Conservation (phyloP, 2,888 invertebrate genomes). For the Hirtodrosophila alboralis region DNA sequence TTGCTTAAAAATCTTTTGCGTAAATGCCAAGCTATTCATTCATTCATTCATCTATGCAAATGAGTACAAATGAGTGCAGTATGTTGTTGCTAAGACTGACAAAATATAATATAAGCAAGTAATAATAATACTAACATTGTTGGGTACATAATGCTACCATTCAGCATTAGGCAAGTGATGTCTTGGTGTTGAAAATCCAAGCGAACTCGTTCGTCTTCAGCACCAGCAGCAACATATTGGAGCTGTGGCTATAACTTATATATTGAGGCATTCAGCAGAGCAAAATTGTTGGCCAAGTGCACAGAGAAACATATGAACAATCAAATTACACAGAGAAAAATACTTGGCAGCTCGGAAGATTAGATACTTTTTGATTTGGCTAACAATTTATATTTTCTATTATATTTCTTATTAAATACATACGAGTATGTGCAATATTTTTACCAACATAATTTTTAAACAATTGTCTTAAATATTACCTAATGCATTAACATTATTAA, state of each 20-base stretch:
- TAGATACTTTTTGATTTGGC: too few relatives aligned
- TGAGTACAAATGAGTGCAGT: conserved; percentile 33
- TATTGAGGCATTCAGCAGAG: conserved; percentile 15
- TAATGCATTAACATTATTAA: too few relatives aligned
- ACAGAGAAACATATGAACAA: conserved; percentile 2
- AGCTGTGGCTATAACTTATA: conserved; percentile 4
- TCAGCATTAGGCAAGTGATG: conserved; percentile 58
- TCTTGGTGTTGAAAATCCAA: conserved; percentile 50
- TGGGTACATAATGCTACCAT: conserved; percentile 40
- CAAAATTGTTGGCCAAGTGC: conserved; percentile 17
- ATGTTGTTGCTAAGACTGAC: conserved; percentile 8
- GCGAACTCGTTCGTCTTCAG: conserved; percentile 46
- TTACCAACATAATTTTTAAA: too few relatives aligned
- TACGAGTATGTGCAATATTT: too few relatives aligned
- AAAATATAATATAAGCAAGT: conserved; percentile 36
- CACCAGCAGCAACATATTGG: conserved; percentile 10
- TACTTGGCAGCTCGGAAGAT: too few relatives aligned
- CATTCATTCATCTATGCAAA: too few relatives aligned
- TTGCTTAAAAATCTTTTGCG: conserved; percentile 53
- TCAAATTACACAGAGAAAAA: background rate
- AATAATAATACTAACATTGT: conserved; percentile 46
- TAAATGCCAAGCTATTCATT: conserved; percentile 48
- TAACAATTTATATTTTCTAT: too few relatives aligned
- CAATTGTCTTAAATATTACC: too few relatives aligned
- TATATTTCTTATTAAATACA: too few relatives aligned